These are phyloP conservation scores for Xanthia icteritia DNA, from an alignment of 2,888 invertebrate species.

Conservation along the genomic window DNA sequence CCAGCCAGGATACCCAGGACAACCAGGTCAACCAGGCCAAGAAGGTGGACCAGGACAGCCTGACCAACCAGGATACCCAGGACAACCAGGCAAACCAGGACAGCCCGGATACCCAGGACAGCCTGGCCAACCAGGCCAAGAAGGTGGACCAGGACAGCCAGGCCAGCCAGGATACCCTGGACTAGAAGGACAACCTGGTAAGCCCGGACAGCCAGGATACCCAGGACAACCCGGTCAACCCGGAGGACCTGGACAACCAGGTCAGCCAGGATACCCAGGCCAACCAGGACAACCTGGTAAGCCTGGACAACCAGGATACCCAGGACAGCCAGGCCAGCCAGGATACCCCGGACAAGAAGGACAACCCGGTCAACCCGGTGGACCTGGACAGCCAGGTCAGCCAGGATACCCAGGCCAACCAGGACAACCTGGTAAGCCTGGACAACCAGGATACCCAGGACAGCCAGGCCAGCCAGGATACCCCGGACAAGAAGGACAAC, in stretches of 20 bases:
- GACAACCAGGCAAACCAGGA: neutral
- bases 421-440: slow-evolving; percentile 46
- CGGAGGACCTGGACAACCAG: slow-evolving; percentile 18
- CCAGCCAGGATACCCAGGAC: slow-evolving; percentile 1
- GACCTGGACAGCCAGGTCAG: slow-evolving; percentile 75
- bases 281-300: neutral
- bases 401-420: slow-evolving; percentile 71
- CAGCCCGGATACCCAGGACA: slow-evolving; percentile 12
- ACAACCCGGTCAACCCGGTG: slow-evolving; percentile 78
- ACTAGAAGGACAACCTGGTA: slow-evolving; percentile 6
- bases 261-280: slow-evolving; percentile 40
- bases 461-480: slow-evolving; percentile 20
- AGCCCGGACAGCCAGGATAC: slow-evolving; percentile 3
- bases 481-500: slow-evolving; percentile 45
- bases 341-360: slow-evolving; percentile 28
- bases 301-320: slow-evolving; percentile 22
- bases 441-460: slow-evolving; percentile 25
- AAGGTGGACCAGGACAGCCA: neutral
- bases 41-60: slow-evolving; percentile 11
- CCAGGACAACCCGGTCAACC: too few relatives aligned
- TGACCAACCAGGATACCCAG: slow-evolving; percentile 41
- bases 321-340: slow-evolving; percentile 23
- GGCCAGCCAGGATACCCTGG: slow-evolving; percentile 45
- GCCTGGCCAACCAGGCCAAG: slow-evolving; percentile 1
- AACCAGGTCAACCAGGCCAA: slow-evolving; percentile 9